Conservation (phyloP, 2,797 vertebrate genomes). For the Numenius phaeopus region DNA sequence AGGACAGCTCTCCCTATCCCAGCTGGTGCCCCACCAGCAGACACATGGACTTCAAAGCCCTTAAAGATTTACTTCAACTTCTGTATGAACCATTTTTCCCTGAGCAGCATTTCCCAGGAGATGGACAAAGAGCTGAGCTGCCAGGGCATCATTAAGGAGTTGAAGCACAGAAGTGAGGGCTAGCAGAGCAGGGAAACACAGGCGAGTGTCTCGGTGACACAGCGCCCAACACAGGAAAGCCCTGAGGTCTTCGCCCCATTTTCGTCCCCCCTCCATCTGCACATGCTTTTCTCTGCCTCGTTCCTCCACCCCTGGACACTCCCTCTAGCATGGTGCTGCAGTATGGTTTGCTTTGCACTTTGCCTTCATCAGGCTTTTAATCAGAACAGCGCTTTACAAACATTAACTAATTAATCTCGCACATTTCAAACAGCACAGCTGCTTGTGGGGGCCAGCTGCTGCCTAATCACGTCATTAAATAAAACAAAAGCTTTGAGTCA, state of each 20-base stretch:
- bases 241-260: not conserved
- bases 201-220: accelerated
- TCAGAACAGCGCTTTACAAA: not conserved
- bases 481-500: not conserved
- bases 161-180: not conserved
- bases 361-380: not conserved
- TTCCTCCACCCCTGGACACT: not conserved
- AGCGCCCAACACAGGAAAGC: not conserved
- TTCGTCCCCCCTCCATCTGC: not conserved
- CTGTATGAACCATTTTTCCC: not conserved
- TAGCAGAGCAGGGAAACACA: not conserved
- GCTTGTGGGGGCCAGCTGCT: not conserved
- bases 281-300: not conserved
- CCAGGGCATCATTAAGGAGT: not conserved
- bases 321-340: not conserved
- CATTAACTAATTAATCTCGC: not conserved
- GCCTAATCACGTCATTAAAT: not conserved
- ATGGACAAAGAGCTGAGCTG: not conserved
- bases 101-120: not conserved
- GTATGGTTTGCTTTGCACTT: not conserved
- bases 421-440: not conserved
- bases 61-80: not conserved
- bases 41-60: not conserved
- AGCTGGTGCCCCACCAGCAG: not conserved
- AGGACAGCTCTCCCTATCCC: not conserved